Base-by-base conservation (phyloP, 2,113 vertebrate genomes). In the Carassius auratus region DNA sequence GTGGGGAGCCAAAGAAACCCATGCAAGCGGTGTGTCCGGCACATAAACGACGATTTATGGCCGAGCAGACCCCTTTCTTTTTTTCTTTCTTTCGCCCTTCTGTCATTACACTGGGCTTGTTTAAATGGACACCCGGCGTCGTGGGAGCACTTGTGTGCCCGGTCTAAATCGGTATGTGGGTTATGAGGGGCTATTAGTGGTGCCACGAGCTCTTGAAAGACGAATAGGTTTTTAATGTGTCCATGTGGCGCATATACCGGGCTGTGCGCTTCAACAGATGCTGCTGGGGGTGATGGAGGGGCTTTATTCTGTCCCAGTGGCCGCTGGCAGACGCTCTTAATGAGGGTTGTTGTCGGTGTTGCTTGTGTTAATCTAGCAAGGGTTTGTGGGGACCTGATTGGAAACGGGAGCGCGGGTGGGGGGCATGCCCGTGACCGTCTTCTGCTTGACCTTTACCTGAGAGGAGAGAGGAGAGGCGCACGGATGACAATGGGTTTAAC, bases 211-310 rank as follows among this genome's bases (percentile, higher is more conserved):
- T 85, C 76, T 81, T 85, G 68, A 89, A 83, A 88, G 86, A 89
- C 81, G 61, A 90, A 90, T 91, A 89, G 87, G 86, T 87, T 93
- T 90, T 92, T 88, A 90, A 91, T 89, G 89, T 52, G 69, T 81
- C 89, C 81, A 42, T 92, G 91, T 86, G 91, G 90, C 87, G 85
- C 26, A 68, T 86, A 17, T 74, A 71, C 26, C 90, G 89, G 89
- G 75, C 86, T 81, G 9, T 76, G 69, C 88, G 86, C 88, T 84
- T 82, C 87, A 88, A 79, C 89, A 91, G 91, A 92, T 92, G 92
- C 90, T 90, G 84, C 87, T 88, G 88, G 90, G 89, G 23, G 89
- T 64, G 57, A 86, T 88, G 88, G 79, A 81, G 79, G 79, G 45
- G 79, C 62, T 81, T 50, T 76, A 89, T 89, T 90, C 91, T 92